Conservation (phyloP, 2,113 vertebrate species). For the Elephantulus edwardii region DNA sequence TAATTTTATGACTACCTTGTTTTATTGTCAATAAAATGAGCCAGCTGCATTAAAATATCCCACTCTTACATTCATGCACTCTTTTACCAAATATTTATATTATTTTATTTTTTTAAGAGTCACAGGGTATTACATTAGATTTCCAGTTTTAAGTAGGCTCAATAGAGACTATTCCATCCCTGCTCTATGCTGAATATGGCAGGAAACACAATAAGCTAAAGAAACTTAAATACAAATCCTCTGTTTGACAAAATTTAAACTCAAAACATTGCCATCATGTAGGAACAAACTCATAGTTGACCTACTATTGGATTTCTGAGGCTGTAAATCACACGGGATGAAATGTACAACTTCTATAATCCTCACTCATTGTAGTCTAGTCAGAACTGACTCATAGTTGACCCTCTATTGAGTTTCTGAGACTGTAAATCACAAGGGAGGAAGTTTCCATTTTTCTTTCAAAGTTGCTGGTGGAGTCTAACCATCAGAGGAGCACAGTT, state of each 20-base stretch:
- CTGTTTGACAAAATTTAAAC: not conserved
- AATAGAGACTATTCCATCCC: not conserved
- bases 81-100: not conserved
- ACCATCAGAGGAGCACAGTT: no score
- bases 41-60: not conserved
- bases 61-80: not conserved
- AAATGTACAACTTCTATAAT: not conserved
- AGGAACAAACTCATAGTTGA: no score
- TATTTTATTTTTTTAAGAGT: not conserved
- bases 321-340: no score
- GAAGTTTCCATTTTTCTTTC: no score
- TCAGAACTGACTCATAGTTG: no score
- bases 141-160: not conserved
- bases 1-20: not conserved
- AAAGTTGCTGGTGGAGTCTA: no score
- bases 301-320: no score
- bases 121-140: not conserved
- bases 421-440: no score
- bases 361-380: no score
- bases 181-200: not conserved
- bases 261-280: no score
- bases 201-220: not conserved
- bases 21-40: constrained; percentile 10
- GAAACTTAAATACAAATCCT: not conserved
- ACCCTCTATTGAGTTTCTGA: no score